Conservation (phyloP, 2,113 vertebrate genomes). For the Macrotus californicus region DNA sequence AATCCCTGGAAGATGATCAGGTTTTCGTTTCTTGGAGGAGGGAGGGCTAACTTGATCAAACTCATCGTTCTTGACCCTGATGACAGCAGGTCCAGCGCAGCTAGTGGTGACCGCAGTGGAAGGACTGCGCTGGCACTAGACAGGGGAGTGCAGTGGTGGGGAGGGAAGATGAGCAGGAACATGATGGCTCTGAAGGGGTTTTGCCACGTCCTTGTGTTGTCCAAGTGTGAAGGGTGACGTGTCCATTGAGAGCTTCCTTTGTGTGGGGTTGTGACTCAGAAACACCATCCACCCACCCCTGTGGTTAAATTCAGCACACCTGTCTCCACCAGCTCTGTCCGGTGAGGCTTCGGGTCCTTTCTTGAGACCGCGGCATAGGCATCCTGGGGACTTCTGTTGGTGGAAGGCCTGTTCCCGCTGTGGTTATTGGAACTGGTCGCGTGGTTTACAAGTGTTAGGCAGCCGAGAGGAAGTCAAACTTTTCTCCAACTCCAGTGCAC, state of each 20-base stretch:
- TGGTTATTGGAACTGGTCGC: not conserved
- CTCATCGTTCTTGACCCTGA: not conserved
- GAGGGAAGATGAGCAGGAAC: not conserved
- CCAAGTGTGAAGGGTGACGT: not conserved
- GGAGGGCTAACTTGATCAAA: not conserved
- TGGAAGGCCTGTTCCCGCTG: not conserved
- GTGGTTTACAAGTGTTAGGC: not conserved
- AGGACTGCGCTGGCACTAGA: no score
- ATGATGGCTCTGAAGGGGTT: not conserved
- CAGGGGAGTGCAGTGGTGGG: not conserved
- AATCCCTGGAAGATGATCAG: not conserved
- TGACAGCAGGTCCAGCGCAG: not conserved
- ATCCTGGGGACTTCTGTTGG: not conserved
- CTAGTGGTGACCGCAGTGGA: no score
- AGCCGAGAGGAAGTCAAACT: not conserved
- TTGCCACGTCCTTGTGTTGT: not conserved
- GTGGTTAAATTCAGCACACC: not conserved
- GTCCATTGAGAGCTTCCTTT: not conserved
- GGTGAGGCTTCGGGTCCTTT: rapidly evolving
- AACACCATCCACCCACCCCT: rapidly evolving
- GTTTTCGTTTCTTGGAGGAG: not conserved
- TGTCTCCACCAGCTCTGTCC: not conserved
- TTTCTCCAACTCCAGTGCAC: not conserved
- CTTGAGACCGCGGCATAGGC: not conserved
- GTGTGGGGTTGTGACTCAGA: not conserved